These are phyloP conservation scores for Phalacrocorax brasilianus DNA, from an alignment of 2,113 vertebrate species.

Conservation along the genomic window DNA sequence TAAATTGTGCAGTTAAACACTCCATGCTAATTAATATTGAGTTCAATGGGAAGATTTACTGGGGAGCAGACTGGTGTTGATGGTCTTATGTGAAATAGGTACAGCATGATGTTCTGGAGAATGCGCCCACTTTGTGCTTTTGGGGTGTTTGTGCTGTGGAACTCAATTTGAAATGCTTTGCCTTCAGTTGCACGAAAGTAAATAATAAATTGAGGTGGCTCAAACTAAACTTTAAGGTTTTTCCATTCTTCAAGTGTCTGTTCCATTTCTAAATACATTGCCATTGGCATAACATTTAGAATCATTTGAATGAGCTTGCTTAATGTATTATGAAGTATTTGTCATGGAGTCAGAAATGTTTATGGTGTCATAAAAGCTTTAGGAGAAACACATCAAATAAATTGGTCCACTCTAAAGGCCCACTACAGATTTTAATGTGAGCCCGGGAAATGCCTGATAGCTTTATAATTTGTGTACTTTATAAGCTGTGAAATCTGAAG, in stretches of 20 bases:
- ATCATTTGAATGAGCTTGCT: constrained; percentile 1
- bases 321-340: constrained; percentile 32
- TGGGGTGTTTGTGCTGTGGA: not conserved
- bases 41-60: not conserved
- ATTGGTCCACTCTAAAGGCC: constrained; percentile 15
- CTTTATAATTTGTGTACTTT: constrained; percentile 33
- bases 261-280: not conserved
- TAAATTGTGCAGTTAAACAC: not conserved
- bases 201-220: not conserved
- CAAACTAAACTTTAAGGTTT: not conserved
- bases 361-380: constrained; percentile 43
- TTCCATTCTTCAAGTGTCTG: not conserved
- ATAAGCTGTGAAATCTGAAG: constrained; percentile 5
- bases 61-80: not conserved
- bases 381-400: constrained; percentile 41
- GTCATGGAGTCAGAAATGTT: constrained; percentile 35
- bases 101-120: not conserved
- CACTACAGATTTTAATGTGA: constrained; percentile 3
- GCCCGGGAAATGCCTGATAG: not conserved
- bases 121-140: not conserved
- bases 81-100: not conserved
- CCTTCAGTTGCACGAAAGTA: not conserved
- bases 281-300: not conserved
- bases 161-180: not conserved
- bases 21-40: not conserved